Conservation (phyloP, 2,888 invertebrate species). For the Xestoiulus laeticollis region DNA sequence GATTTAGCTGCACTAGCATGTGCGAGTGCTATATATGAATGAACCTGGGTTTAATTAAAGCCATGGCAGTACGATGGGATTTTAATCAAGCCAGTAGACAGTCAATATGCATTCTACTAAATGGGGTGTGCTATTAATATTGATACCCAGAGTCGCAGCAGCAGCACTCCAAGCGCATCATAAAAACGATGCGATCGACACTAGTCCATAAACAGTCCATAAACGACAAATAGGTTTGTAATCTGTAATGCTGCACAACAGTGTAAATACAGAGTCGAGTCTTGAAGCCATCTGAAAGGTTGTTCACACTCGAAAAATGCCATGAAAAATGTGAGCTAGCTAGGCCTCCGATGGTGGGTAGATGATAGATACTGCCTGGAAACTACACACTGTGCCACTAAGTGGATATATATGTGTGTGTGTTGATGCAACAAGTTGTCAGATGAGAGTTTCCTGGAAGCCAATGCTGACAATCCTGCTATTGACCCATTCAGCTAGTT, state of each 20-base stretch:
- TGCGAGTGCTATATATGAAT: no score
- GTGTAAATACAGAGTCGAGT: slow-evolving; percentile 27
- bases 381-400: neutral
- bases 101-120: slow-evolving; percentile 7
- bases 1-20: no score
- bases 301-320: slow-evolving; percentile 36
- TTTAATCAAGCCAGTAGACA: slow-evolving; percentile 25
- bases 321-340: neutral
- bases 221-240: slow-evolving; percentile 49
- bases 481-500: slow-evolving; percentile 40
- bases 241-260: slow-evolving; percentile 47
- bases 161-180: slow-evolving; percentile 6
- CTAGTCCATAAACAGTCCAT: slow-evolving; percentile 47
- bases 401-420: neutral
- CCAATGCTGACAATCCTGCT: slow-evolving; percentile 13
- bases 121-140: slow-evolving; percentile 42
- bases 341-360: neutral
- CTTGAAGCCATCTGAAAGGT: neutral
- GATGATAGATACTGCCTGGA: neutral
- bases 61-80: neutral
- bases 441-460: slow-evolving; percentile 38
- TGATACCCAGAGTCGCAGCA: slow-evolving; percentile 16
- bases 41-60: neutral
- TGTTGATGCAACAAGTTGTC: slow-evolving; percentile 5
- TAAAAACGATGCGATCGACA: slow-evolving; percentile 43